Percentiles rank a stretch among this genome's conserved stretches.
phyloP scores from a whole-genome alignment of 2,113 vertebrate genomes.

The Dromaius novaehollandiae region DNA sequence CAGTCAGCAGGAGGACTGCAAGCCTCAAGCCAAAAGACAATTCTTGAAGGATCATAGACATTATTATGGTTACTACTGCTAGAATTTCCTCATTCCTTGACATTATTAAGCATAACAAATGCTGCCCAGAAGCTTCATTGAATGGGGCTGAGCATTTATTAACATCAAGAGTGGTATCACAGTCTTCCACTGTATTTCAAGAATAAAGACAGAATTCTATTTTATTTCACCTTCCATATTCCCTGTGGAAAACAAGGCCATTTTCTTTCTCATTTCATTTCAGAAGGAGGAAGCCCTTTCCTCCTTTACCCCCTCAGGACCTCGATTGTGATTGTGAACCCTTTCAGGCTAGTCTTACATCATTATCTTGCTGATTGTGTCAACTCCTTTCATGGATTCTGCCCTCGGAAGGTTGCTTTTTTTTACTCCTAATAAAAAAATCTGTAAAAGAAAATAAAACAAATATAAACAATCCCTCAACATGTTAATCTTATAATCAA shows the following conservation, averaged over 20 bases:
- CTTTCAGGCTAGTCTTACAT: background rate
- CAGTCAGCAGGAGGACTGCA: conserved; percentile 47
- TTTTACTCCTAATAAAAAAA: background rate
- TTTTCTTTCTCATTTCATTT: background rate
- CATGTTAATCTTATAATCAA: background rate
- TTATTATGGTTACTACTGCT: conserved; percentile 70
- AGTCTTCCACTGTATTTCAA: conserved; percentile 33
- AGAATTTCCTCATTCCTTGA: conserved; percentile 67
- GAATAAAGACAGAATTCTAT: conserved; percentile 19
- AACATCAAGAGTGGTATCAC: conserved; percentile 54
- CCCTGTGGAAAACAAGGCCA: background rate
- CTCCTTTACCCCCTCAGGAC: background rate
- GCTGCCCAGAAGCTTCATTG: conserved; percentile 58
- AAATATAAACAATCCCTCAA: background rate
- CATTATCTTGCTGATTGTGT: background rate
- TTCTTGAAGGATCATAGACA: conserved; percentile 51
- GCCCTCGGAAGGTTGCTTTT: background rate
- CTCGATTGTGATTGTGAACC: background rate
- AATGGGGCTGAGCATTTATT: conserved; percentile 43
- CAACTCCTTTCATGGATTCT: background rate
- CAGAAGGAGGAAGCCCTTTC: background rate
- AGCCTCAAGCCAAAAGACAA: conserved; percentile 55
- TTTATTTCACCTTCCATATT: background rate
- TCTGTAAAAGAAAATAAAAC: background rate
- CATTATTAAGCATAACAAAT: conserved; percentile 70